phyloP scores from a whole-genome alignment of 2,888 invertebrate genomes.

The Lasioglossum villosulum region DNA sequence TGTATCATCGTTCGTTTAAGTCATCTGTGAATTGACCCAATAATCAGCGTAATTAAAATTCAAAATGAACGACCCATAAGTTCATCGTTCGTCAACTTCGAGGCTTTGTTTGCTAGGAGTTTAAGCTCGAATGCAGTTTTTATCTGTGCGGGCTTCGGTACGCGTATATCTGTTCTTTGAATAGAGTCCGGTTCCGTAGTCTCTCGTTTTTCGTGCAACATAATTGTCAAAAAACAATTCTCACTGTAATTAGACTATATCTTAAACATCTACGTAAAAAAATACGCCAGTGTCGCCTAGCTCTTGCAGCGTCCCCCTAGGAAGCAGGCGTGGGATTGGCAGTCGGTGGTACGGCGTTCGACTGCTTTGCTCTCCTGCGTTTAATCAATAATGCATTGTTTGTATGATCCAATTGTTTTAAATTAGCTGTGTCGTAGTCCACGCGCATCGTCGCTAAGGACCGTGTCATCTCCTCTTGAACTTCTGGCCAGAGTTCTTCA shows the following conservation, averaged over 20 bases:
- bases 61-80: background rate
- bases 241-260: constrained; percentile 69
- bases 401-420: constrained; percentile 96
- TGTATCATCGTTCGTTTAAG: background rate
- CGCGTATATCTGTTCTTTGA: constrained; percentile 31
- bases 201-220: constrained; percentile 51
- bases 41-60: background rate
- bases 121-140: background rate
- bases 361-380: constrained; percentile 84
- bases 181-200: constrained; percentile 35
- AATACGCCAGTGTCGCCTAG: constrained; percentile 65
- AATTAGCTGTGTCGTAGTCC: constrained; percentile 95
- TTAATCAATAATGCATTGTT: constrained; percentile 97
- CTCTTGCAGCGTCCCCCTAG: constrained; percentile 69
- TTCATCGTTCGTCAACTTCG: too few relatives aligned
- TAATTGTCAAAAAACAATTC: constrained; percentile 74
- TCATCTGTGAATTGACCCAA: background rate
- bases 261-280: constrained; percentile 73
- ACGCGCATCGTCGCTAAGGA: constrained; percentile 99
- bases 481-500: constrained; percentile 97
- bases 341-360: constrained; percentile 64
- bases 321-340: constrained; percentile 78
- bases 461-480: constrained; percentile 99
- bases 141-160: background rate
- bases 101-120: background rate